phyloP scores from a whole-genome alignment of 2,113 vertebrate species.

The Orientallactaga bullata region DNA sequence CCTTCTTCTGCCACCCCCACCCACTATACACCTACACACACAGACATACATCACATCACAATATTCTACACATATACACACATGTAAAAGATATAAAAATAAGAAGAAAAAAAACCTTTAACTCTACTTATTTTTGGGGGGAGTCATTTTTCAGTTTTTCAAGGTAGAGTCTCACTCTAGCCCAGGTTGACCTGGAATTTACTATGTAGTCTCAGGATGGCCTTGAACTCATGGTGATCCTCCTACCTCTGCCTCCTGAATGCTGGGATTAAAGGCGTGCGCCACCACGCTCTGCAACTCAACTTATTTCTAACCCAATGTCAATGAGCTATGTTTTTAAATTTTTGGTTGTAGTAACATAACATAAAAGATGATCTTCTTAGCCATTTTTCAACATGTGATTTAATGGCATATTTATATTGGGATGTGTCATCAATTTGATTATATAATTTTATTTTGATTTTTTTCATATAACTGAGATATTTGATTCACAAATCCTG shows the following conservation, averaged over 20 bases:
- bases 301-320: neutral
- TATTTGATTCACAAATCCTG: neutral
- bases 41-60: too few relatives aligned
- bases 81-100: neutral
- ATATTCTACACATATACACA: too few relatives aligned
- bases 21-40: too few relatives aligned
- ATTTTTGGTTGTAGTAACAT: neutral
- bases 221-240: too few relatives aligned
- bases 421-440: neutral
- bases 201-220: too few relatives aligned
- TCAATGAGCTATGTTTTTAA: neutral
- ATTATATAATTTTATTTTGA: slow-evolving; percentile 13
- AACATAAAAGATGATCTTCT: neutral
- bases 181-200: too few relatives aligned
- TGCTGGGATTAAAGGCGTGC: too few relatives aligned
- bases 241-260: too few relatives aligned
- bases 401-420: neutral
- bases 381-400: neutral
- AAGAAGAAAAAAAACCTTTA: neutral
- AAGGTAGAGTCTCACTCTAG: too few relatives aligned
- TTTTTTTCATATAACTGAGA: neutral
- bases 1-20: neutral
- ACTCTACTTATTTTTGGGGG: too few relatives aligned
- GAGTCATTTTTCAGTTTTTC: too few relatives aligned
- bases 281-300: too few relatives aligned